A percentile compares a stretch with the other conserved stretches of the same genome.
These are phyloP conservation scores for Drosophila virilis DNA, from an alignment of 1,140 invertebrate genomes.

Conservation along the genomic window DNA sequence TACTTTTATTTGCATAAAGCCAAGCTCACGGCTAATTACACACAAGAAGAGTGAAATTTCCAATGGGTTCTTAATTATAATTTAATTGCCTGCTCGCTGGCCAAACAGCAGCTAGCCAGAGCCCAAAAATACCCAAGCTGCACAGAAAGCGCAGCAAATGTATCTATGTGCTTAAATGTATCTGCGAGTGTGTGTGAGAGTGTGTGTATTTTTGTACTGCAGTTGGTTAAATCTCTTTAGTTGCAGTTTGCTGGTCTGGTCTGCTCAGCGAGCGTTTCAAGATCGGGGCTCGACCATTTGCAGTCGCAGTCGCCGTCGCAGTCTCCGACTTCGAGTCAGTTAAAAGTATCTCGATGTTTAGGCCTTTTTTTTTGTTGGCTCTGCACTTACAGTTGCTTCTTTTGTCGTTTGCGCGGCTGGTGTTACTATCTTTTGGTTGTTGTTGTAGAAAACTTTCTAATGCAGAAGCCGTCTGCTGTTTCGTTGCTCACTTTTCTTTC, in stretches of 20 bases:
- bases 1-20: constrained; percentile 79
- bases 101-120: background rate
- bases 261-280: constrained; percentile 66
- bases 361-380: constrained; percentile 55
- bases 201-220: constrained; percentile 5
- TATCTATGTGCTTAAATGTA: constrained; percentile 3
- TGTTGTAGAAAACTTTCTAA: constrained; percentile 74
- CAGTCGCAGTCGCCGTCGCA: constrained; percentile 12
- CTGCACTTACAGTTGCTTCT: constrained; percentile 68
- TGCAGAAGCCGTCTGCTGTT: constrained; percentile 70
- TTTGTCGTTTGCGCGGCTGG: constrained; percentile 45
- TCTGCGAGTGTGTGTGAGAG: constrained; percentile 1
- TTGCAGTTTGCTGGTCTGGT: constrained; percentile 25
- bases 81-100: constrained; percentile 57
- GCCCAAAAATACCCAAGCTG: constrained; percentile 4
- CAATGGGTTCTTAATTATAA: constrained; percentile 77
- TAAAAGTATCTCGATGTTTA: constrained; percentile 52
- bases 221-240: constrained; percentile 30
- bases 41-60: constrained; percentile 71
- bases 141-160: background rate
- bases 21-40: constrained; percentile 65
- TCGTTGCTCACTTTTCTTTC: constrained; percentile 39
- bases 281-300: constrained; percentile 54
- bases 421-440: constrained; percentile 20
- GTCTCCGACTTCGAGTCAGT: constrained; percentile 16